Base-by-base conservation (phyloP, 2,797 vertebrate species). In the Acestrorhynchus altus region DNA sequence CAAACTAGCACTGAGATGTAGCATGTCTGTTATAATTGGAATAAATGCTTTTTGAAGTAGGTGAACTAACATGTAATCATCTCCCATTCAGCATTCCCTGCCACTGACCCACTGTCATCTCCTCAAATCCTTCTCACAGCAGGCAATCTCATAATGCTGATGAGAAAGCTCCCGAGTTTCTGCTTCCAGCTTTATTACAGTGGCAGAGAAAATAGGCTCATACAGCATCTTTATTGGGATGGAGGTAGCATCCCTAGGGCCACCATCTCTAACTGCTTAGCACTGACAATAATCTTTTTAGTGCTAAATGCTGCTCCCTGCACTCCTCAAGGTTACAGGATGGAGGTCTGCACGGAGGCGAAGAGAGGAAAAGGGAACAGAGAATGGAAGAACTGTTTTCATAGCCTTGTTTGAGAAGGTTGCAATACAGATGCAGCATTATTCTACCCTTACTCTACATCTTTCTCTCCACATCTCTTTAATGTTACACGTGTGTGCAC, bases 261-360 rank as follows among this genome's bases (percentile, higher is more conserved):
- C 18, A 22, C 26, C 24, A 51, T 79, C 69, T 81, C 74, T 83
- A 24, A 73, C 51, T 28, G 46, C 68, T 77, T 22, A 52, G 52
- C 51, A 67, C 46, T 49, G 24, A 4, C 12, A 59, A 65, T 40
- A 83, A 83, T 79, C 73, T 60, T 69, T 73, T 83, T 61, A 59
- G 57, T 8, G 15, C 78, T 77, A n/a, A 31, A 61, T 16, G 8
- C 56, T 11, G 11, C 54, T 20, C 44, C 57, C 28, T 24, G 5
- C 35, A 51, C 82, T 67, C 18, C 57, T 54, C 44, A 80, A 77
- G 81, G 75, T 85, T 74, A 81, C 72, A 40, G 51, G 20, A 51
- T 54, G 49, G 28, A 47, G 4, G 7, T 40, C 35, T 76, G 51
- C 11, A 13, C 26, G n/a, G 39, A 51, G 51, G 3, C 8, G 52